A percentile compares a stretch with the other conserved stretches of the same genome.
phyloP scores from a whole-genome alignment of 2,113 vertebrate genomes.

The Ameiurus melas region DNA sequence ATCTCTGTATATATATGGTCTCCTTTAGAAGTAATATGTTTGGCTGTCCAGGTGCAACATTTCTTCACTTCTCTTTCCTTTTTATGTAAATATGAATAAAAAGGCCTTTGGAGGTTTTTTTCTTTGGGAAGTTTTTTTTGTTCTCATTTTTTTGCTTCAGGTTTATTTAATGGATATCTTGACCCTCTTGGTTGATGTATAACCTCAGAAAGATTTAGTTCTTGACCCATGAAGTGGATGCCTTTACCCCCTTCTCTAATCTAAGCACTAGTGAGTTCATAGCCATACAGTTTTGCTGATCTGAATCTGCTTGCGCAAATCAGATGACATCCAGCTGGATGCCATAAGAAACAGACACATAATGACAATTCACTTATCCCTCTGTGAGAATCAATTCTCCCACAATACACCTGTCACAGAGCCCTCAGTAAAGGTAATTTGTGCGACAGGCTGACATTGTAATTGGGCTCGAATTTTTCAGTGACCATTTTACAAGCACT shows the following conservation, averaged over 20 bases:
- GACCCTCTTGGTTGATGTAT: conserved; percentile 73
- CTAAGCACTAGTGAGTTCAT: conserved; percentile 76
- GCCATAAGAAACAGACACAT: conserved; percentile 92
- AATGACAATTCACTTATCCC: conserved; percentile 98
- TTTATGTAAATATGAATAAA: conserved; percentile 54
- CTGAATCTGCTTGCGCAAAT: conserved; percentile 92
- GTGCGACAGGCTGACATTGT: conserved; percentile 93
- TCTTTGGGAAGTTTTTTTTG: conserved; percentile 63
- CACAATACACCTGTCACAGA: conserved; percentile 98
- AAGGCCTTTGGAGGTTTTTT: neutral
- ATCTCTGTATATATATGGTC: conserved; percentile 77
- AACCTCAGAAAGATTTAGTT: conserved; percentile 81
- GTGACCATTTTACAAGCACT: conserved; percentile 88
- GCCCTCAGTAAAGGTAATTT: conserved; percentile 92
- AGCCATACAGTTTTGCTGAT: conserved; percentile 82
- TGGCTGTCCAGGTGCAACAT: conserved; percentile 60
- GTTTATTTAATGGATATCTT: conserved; percentile 77
- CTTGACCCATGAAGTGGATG: conserved; percentile 84
- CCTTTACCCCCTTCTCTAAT: conserved; percentile 78
- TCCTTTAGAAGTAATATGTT: conserved; percentile 82
- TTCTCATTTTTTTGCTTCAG: conserved; percentile 66
- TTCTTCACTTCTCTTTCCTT: conserved; percentile 17
- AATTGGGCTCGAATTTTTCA: conserved; percentile 95
- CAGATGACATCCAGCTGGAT: conserved; percentile 90
- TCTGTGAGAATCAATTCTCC: conserved; percentile 94